A percentile compares a stretch with the other conserved stretches of the same genome.
These are phyloP conservation scores for Tenthredo mesomela DNA, from an alignment of 2,888 invertebrate species.

Conservation along the genomic window DNA sequence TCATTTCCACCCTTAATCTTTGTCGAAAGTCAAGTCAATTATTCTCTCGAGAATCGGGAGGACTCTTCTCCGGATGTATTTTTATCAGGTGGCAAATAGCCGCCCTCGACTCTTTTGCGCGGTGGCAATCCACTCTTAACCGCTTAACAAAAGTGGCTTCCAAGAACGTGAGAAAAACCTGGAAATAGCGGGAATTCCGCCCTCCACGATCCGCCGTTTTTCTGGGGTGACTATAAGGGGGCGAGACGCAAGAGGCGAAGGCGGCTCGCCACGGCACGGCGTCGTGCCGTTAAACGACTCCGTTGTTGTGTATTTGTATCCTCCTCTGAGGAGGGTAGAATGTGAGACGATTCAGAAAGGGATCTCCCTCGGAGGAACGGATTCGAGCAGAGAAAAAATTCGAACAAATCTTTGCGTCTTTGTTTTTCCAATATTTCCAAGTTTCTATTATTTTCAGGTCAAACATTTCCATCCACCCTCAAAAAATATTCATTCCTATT, in stretches of 20 bases:
- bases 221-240: conserved; percentile 1
- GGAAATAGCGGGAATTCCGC: conserved; percentile 45
- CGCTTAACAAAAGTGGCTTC: conserved; percentile 76
- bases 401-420: neutral
- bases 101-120: conserved; percentile 63
- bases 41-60: conserved; percentile 24
- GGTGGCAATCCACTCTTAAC: conserved; percentile 65
- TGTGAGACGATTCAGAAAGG: conserved; percentile 61
- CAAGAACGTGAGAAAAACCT: conserved; percentile 72
- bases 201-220: conserved; percentile 12
- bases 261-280: conserved; percentile 38
- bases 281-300: conserved; percentile 54
- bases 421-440: neutral
- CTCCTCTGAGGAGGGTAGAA: conserved; percentile 61
- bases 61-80: conserved; percentile 40
- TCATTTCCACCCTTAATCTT: neutral
- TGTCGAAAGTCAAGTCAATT: conserved; percentile 29
- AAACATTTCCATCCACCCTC: neutral
- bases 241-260: conserved; percentile 23
- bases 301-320: conserved; percentile 56
- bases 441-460: neutral
- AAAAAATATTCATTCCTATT: neutral
- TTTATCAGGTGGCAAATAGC: conserved; percentile 59
- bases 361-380: conserved; percentile 23
- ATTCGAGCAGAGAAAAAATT: neutral